phyloP scores from a whole-genome alignment of 2,888 invertebrate species.

The Folsomia manolachei region DNA sequence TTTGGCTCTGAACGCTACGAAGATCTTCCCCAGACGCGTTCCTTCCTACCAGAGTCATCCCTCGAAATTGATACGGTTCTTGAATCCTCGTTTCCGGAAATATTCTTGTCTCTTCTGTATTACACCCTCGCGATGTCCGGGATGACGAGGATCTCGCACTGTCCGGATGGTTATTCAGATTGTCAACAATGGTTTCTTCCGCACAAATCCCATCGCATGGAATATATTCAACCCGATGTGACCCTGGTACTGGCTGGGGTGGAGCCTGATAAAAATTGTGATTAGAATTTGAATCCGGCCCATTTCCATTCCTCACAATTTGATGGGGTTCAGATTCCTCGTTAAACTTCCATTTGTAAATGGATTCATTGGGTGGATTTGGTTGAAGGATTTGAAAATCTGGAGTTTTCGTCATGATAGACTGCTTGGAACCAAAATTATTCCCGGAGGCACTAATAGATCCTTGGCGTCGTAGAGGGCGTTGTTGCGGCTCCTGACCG shows the following conservation, averaged over 20 bases:
- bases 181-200: conserved; percentile 37
- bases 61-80: neutral
- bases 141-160: conserved; percentile 46
- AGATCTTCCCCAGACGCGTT: conserved; percentile 24
- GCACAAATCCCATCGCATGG: conserved; percentile 50
- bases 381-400: conserved; percentile 10
- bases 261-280: conserved; percentile 20
- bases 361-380: conserved; percentile 35
- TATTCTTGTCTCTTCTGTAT: conserved; percentile 49
- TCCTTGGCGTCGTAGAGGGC: neutral
- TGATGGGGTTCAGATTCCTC: conserved; percentile 21
- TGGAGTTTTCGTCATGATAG: conserved; percentile 21
- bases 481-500: neutral
- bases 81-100: conserved; percentile 11
- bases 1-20: neutral
- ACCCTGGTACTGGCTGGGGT: conserved; percentile 25
- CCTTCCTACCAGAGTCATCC: neutral
- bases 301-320: conserved; percentile 11
- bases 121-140: conserved; percentile 46
- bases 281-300: conserved; percentile 17
- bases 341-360: conserved; percentile 43
- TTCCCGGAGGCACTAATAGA: conserved; percentile 21
- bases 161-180: conserved; percentile 22
- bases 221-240: conserved; percentile 48
- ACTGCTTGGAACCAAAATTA: conserved; percentile 13